Conservation (phyloP, 2,797 vertebrate species). For the Xerus rutilus region DNA sequence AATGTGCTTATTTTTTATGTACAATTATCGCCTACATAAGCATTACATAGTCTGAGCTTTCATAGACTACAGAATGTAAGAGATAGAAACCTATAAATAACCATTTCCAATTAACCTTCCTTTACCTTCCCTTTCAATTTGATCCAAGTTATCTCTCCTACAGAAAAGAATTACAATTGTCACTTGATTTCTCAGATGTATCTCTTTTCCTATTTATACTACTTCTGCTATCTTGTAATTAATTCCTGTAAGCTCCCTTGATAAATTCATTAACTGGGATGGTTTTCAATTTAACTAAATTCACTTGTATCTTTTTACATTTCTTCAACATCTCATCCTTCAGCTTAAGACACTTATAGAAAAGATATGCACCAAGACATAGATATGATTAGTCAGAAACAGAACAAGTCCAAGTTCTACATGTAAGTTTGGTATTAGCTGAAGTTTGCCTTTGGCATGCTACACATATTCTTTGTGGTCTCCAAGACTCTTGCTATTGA, state of each 20-base stretch:
- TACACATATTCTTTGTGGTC: not conserved
- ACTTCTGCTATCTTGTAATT: slow-evolving; percentile 44
- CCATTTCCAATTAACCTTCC: slow-evolving; percentile 80
- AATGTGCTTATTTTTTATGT: slow-evolving; percentile 35
- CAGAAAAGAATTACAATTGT: slow-evolving; percentile 75
- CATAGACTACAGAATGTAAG: slow-evolving; percentile 68
- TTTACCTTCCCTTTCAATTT: slow-evolving; percentile 77
- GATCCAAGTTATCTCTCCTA: slow-evolving; percentile 64
- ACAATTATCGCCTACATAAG: slow-evolving; percentile 72
- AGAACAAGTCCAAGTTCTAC: not conserved
- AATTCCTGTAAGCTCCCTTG: slow-evolving; percentile 1
- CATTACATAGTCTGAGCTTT: slow-evolving; percentile 71
- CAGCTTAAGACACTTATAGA: not conserved
- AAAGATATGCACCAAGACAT: not conserved
- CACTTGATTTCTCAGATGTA: slow-evolving; percentile 55
- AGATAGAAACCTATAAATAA: slow-evolving; percentile 82
- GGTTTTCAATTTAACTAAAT: slow-evolving; percentile 61
- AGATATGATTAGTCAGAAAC: not conserved
- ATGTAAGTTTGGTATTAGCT: not conserved
- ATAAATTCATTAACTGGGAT: slow-evolving; percentile 31
- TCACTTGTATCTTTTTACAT: not conserved
- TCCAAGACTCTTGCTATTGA: not conserved
- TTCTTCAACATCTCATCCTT: not conserved
- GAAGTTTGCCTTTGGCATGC: not conserved
- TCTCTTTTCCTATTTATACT: slow-evolving; percentile 62